phyloP scores from a whole-genome alignment of 2,797 vertebrate species.

The Callimico goeldii region DNA sequence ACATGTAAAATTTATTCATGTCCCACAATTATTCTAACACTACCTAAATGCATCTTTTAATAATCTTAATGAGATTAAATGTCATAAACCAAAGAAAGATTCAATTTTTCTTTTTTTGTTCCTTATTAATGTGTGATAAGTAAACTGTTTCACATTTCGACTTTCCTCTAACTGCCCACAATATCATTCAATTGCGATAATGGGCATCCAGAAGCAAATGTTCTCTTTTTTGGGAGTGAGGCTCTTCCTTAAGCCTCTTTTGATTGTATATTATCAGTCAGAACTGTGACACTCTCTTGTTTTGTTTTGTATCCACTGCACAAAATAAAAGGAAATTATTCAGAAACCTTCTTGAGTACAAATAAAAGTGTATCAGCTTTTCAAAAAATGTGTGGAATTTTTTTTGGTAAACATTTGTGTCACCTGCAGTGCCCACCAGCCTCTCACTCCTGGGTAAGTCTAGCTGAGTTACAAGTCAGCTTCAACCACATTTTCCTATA shows the following conservation, averaged over 20 bases:
- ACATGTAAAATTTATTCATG: background rate
- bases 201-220: background rate
- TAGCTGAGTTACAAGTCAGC: conserved; percentile 78
- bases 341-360: conserved; percentile 62
- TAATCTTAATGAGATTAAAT: background rate
- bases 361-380: conserved; percentile 73
- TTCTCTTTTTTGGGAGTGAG: background rate
- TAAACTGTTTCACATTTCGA: background rate
- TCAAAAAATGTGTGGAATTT: conserved; percentile 77
- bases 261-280: background rate
- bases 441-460: conserved; percentile 75
- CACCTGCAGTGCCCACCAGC: conserved; percentile 75
- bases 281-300: background rate
- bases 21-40: background rate
- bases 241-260: background rate
- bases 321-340: conserved; percentile 63
- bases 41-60: background rate
- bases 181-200: background rate
- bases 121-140: background rate
- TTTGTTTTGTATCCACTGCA: background rate
- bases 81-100: background rate
- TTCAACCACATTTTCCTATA: conserved; percentile 58
- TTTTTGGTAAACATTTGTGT: conserved; percentile 79
- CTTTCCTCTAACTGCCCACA: background rate
- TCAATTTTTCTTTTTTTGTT: background rate